These are phyloP conservation scores for Metopia argyrocephala DNA, from an alignment of 2,888 invertebrate species.

Conservation along the genomic window DNA sequence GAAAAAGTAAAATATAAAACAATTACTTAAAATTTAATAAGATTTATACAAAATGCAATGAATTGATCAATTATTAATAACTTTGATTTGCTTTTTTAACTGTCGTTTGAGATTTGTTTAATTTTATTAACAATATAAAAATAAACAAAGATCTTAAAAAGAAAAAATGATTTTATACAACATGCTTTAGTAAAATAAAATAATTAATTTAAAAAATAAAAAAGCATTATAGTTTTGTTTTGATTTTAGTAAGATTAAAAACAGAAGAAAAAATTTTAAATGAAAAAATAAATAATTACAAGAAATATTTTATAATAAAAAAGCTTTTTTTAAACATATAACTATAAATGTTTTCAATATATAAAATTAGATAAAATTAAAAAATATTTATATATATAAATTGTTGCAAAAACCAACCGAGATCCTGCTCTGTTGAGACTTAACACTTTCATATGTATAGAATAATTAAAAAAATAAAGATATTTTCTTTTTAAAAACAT, in stretches of 20 bases:
- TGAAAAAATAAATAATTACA: slow-evolving; percentile 65
- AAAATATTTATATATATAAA: slow-evolving; percentile 67
- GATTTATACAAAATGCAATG: slow-evolving; percentile 40
- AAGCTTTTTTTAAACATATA: slow-evolving; percentile 57
- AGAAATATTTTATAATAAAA: slow-evolving; percentile 61
- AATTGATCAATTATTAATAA: slow-evolving; percentile 13
- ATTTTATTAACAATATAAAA: slow-evolving; percentile 32
- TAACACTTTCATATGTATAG: slow-evolving; percentile 56
- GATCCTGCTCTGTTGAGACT: slow-evolving; percentile 76
- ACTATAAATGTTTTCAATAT: slow-evolving; percentile 61
- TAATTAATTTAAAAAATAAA: slow-evolving; percentile 32
- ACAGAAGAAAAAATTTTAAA: slow-evolving; percentile 61
- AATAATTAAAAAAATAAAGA: slow-evolving; percentile 55
- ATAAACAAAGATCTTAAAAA: not conserved
- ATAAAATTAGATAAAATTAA: slow-evolving; percentile 65
- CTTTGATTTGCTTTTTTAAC: slow-evolving; percentile 18
- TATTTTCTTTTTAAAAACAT: slow-evolving; percentile 38
- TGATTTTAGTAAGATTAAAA: slow-evolving; percentile 47
- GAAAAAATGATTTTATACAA: not conserved
- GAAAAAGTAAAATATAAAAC: slow-evolving; percentile 41
- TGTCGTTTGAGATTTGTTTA: slow-evolving; percentile 20
- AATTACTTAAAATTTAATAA: slow-evolving; percentile 47
- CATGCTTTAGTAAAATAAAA: slow-evolving; percentile 56
- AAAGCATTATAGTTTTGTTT: not conserved
- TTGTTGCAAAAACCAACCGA: slow-evolving; percentile 75